Conservation (phyloP, 30 jellyfish, hydroid and myxozoan genomes). For the Sanderia malayensis region DNA sequence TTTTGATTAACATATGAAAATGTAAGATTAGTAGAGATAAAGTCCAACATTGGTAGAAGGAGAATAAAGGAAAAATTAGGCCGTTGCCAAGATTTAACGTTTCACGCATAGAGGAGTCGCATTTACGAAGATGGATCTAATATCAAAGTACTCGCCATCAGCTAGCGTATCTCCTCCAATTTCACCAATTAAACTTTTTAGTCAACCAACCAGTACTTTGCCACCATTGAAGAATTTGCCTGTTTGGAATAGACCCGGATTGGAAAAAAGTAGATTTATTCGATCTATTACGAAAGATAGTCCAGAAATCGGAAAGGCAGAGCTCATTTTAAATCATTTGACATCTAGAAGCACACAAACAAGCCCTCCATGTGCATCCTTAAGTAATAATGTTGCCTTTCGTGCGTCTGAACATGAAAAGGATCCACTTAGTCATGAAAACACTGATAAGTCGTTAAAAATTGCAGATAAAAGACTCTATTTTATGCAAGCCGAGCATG, state of each 20-base stretch:
- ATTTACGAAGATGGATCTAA: conserved; percentile 45
- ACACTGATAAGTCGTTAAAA: not conserved
- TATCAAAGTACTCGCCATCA: conserved; percentile 54
- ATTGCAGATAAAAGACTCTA: conserved; percentile 40
- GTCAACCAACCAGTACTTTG: conserved; percentile 25
- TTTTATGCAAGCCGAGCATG: conserved; percentile 68
- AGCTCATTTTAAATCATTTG: conserved; percentile 13
- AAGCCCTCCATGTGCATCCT: conserved; percentile 48
- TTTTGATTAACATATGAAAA: too few relatives aligned
- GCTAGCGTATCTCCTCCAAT: conserved; percentile 76
- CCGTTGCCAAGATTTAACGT: too few relatives aligned
- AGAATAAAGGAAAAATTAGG: too few relatives aligned
- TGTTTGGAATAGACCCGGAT: conserved; percentile 61
- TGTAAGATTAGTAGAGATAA: too few relatives aligned
- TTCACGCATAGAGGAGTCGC: too few relatives aligned
- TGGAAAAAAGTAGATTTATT: conserved; percentile 49
- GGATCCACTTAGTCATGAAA: not conserved
- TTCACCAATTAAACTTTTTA: conserved; percentile 54
- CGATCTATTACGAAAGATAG: conserved; percentile 65
- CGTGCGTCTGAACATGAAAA: not conserved
- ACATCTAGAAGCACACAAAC: conserved; percentile 59
- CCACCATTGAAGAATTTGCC: conserved; percentile 73
- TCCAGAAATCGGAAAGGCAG: conserved; percentile 46
- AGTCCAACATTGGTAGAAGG: too few relatives aligned
- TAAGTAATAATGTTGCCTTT: not conserved